Percentiles rank a stretch among this genome's conserved stretches.
Evolutionary conservation across 2,113 vertebrate species (phyloP).

Genomic region (Alligator sinensis): DNA sequence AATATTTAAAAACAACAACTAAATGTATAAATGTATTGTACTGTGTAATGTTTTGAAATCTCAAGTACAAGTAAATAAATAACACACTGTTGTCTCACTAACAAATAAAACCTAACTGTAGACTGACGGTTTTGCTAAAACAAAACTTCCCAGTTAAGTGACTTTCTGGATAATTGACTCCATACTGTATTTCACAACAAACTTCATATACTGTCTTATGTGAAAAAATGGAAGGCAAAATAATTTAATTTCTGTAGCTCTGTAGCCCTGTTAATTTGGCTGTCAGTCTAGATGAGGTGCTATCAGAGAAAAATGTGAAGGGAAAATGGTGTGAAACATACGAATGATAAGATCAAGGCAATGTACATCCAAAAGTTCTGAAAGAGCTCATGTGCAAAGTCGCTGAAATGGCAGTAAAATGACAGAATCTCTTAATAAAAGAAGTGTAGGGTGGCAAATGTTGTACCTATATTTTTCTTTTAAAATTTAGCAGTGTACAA

Average conservation of each 20-base stretch:
- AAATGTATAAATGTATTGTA: too few relatives aligned
- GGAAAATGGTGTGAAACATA: neutral
- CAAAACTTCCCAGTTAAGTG: too few relatives aligned
- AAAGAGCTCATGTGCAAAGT: neutral
- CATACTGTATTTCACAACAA: too few relatives aligned
- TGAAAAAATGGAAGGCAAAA: neutral
- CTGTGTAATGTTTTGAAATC: too few relatives aligned
- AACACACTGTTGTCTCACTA: too few relatives aligned
- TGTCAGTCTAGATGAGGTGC: neutral
- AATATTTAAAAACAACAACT: too few relatives aligned
- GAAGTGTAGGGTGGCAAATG: neutral
- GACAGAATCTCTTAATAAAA: neutral
- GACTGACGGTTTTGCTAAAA: too few relatives aligned
- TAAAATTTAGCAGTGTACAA: neutral
- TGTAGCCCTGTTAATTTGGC: neutral
- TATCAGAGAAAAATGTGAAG: neutral
- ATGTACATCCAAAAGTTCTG: fast-evolving
- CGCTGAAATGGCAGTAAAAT: fast-evolving
- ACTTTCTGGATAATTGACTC: too few relatives aligned
- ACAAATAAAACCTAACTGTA: too few relatives aligned
- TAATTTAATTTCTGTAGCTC: neutral
- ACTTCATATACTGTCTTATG: neutral
- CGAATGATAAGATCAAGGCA: neutral
- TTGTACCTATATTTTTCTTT: neutral
- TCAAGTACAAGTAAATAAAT: too few relatives aligned